Base-by-base conservation (phyloP, 2,888 invertebrate genomes). In the Drosophila recens region DNA sequence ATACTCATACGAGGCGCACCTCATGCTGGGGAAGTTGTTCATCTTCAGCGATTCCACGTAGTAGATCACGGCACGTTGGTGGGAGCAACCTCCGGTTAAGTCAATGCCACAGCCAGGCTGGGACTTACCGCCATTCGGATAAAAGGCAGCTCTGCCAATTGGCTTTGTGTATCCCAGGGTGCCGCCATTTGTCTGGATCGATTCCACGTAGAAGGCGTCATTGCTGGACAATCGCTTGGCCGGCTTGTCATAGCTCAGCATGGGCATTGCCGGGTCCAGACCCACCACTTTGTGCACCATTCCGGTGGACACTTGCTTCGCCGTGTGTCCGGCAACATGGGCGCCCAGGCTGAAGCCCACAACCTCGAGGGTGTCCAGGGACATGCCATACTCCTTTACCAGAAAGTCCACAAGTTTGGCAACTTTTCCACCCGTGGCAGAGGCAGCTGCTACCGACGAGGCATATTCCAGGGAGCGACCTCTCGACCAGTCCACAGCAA, bases 341-440 rank as follows among this genome's bases (percentile, higher is more conserved):
- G 94, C 94, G 0, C 95, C 95, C 54, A 95, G 91, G 64, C 95
- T 95, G 75, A 95, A 94, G 0, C 95, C 95, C 34, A 94, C 94
- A 1, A 92, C 42, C 93, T 93, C 90, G 91, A 94, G 75, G 90
- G 90, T 11, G 91, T 93, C n/a, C 93, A 93, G 48, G 90, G 91
- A 36, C 92, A 93, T 10, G 93, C 93, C 45, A 92, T 94, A 89
- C 90, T 92, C 4, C 91, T 93, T 0, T 90, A 94, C 83, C 92
- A 94, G 87, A 58, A 90, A 92, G 54, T 92, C 89, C 8, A 92
- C 69, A 10, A 92, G 75, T 0, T 30, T 51, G 1, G 91, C 92
- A 4, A 90, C 48, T n/a, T 85, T 84, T 20, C 65, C 61, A 1
- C 91, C 93, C n/a, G 89, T 85, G 13, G 71, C 70, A 0, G 79